Base-by-base conservation (phyloP, 2,888 invertebrate genomes). In the Sphinx pinastri region DNA sequence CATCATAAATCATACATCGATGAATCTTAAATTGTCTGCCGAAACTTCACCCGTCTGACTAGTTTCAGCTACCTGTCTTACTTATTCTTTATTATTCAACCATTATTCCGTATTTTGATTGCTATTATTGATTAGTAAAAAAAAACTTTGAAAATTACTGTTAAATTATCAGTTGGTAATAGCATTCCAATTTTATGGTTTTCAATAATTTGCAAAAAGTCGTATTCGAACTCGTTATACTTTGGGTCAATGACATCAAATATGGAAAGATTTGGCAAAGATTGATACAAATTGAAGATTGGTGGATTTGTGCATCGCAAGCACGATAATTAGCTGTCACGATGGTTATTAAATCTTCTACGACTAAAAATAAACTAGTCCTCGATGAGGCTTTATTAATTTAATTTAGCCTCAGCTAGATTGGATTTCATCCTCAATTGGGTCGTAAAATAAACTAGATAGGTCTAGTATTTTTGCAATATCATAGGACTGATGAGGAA, bases 1-100 rank as follows among this genome's bases (percentile, higher is more conserved):
- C 19, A 63, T 49, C 63, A 63, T 63, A 63, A 49, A 63, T 63
- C 63, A 63, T 19, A 49, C 7, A 63, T 63, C 19, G 47, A 49
- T 49, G 49, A 47, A 63, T 49, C 19, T 16, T 47, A 49, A 63
- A 63, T 13, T 47, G 47, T 63, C 13, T 47, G 63, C 47, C 63
- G 47, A 63, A 63, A 60, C 19, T 63, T 49, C 60, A 16, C 16
- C 12, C 12, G 31, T 57, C 38, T 4, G 11, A 63, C 63, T 47
- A 47, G 63, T 63, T 63, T 47, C 6, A 5, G 19, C 63, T 63
- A 19, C 63, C 19, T 13, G 63, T 63, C 16, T 63, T 19, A 49
- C n/a, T 49, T 31, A 58, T 38, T 38, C 13, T 38, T 31, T 58
- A 57, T 25, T 54, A 55, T 19, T 10, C 10, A 55, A 2, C 54